Conservation (phyloP, 2,888 invertebrate genomes). For the Lepidocyrtinus sp. region DNA sequence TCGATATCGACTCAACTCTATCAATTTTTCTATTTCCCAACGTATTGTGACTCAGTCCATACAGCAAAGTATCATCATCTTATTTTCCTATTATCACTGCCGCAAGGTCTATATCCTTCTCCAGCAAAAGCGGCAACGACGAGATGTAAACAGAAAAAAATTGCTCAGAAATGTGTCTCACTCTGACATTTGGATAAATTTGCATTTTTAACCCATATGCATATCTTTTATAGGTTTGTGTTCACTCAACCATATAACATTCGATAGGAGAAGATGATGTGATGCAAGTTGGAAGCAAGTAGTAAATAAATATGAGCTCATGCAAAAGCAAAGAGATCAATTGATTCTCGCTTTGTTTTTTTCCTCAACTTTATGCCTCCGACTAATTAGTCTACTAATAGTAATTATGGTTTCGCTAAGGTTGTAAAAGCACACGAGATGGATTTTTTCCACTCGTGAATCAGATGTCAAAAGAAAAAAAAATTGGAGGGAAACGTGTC, state of each 20-base stretch:
- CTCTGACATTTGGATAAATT: slow-evolving; percentile 21
- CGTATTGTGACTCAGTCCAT: slow-evolving; percentile 32
- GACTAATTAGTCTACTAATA: slow-evolving; percentile 38
- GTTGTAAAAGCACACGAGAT: too few relatives aligned
- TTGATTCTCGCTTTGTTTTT: too few relatives aligned
- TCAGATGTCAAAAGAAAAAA: slow-evolving; percentile 46
- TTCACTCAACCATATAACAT: background rate
- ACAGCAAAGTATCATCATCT: slow-evolving; percentile 36
- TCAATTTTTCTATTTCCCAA: background rate
- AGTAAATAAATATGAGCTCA: too few relatives aligned
- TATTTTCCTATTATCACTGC: background rate
- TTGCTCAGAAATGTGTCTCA: slow-evolving; percentile 5
- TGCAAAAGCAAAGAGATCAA: too few relatives aligned
- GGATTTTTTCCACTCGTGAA: too few relatives aligned
- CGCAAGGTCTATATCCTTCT: too few relatives aligned
- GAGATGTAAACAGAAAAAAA: slow-evolving; percentile 18
- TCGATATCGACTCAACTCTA: background rate
- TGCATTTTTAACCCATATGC: slow-evolving; percentile 37
- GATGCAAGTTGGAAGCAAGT: background rate
- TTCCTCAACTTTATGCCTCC: too few relatives aligned
- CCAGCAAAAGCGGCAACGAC: slow-evolving; percentile 31
- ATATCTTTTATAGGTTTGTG: background rate
- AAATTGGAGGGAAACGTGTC: slow-evolving; percentile 52
- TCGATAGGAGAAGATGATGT: slow-evolving; percentile 19
- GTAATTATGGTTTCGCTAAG: too few relatives aligned